These are phyloP conservation scores for Manis crassicaudata DNA, from an alignment of 2,797 vertebrate species.

Conservation along the genomic window DNA sequence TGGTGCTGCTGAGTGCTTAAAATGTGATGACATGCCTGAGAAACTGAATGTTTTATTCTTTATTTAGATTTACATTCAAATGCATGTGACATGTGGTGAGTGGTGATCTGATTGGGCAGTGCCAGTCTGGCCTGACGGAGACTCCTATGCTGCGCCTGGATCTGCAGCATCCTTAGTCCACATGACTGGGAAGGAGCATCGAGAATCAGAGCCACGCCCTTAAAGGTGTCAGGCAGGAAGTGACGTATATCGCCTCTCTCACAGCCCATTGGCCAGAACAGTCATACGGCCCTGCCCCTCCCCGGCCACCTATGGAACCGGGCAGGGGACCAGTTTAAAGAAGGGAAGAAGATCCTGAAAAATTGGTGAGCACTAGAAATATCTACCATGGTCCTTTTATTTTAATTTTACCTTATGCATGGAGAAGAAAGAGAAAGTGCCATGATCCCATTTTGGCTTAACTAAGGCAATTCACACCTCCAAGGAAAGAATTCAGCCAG, in stretches of 20 bases:
- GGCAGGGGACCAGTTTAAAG: not conserved
- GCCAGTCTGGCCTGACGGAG: not conserved
- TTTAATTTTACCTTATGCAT: not conserved
- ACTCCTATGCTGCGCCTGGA: not conserved
- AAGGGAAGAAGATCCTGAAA: not conserved
- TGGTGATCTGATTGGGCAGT: not conserved
- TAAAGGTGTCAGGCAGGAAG: not conserved
- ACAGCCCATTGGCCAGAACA: not conserved
- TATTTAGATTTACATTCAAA: not conserved
- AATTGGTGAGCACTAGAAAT: not conserved
- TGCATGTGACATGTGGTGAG: no score
- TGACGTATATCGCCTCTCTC: not conserved
- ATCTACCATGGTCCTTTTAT: not conserved
- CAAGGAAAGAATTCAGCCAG: not conserved
- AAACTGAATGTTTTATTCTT: not conserved
- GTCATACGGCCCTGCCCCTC: no score
- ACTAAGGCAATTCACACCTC: not conserved
- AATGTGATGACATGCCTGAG: not conserved
- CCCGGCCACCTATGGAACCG: not conserved
- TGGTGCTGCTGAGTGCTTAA: not conserved
- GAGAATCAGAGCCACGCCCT: accelerated
- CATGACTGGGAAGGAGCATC: accelerated
- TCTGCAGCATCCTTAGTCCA: no score
- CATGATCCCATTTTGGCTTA: not conserved
- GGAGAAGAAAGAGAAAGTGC: not conserved